A percentile compares a stretch with the other conserved stretches of the same genome.
Evolutionary conservation across 2,113 vertebrate genomes (phyloP).

Genomic region (Mus spicilegus): DNA sequence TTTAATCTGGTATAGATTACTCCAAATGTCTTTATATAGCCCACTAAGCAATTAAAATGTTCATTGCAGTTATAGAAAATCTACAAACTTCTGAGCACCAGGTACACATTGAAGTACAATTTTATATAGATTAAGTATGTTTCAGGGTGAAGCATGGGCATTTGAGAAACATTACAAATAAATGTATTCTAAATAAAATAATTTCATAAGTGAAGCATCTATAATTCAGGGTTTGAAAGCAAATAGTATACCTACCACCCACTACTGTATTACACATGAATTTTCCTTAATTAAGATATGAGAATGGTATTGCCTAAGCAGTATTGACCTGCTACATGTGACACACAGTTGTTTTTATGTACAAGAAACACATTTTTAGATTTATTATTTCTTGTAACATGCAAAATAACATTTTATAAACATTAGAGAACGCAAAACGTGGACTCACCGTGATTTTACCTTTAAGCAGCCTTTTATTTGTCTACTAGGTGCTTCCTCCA

Average conservation of each 20-base stretch:
- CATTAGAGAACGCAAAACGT: slow-evolving; percentile 62
- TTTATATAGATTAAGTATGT: slow-evolving; percentile 33
- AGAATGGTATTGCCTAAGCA: background rate
- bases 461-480: slow-evolving; percentile 95
- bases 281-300: slow-evolving; percentile 12
- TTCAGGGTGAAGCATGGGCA: background rate
- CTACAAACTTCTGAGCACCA: slow-evolving; percentile 19
- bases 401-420: background rate
- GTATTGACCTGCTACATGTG: background rate
- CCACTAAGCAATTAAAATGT: background rate
- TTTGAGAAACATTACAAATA: slow-evolving; percentile 40
- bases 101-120: slow-evolving; percentile 21
- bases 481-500: slow-evolving; percentile 85
- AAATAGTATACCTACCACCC: background rate
- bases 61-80: background rate
- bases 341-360: background rate
- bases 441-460: slow-evolving; percentile 90
- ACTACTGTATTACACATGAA: background rate
- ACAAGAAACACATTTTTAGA: slow-evolving; percentile 3
- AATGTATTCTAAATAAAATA: slow-evolving; percentile 20
- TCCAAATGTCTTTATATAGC: background rate
- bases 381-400: slow-evolving; percentile 2
- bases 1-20: background rate
- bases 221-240: background rate
- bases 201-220: background rate